These are phyloP conservation scores for Melanocharis versteri DNA, from an alignment of 2,113 vertebrate species.

Conservation along the genomic window DNA sequence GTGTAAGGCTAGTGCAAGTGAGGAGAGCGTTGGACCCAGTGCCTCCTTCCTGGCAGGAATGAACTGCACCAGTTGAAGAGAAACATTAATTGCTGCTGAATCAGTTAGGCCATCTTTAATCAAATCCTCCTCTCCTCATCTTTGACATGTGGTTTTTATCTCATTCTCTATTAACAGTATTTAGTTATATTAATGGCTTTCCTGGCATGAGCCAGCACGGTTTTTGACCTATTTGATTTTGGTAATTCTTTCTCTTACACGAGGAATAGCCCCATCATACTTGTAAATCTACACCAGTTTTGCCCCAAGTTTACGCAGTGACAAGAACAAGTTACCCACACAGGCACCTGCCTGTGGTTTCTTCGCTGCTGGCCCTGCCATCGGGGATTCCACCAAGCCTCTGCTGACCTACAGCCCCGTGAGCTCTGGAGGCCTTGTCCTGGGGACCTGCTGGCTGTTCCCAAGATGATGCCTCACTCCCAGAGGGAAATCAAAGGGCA, in stretches of 20 bases:
- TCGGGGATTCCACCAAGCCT: not conserved
- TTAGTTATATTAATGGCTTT: constrained; percentile 41
- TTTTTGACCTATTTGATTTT: constrained; percentile 9
- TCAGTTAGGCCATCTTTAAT: constrained; percentile 43
- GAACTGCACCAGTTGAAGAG: not conserved
- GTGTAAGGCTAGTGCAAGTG: not conserved
- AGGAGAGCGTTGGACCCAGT: not conserved
- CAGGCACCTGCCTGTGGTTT: not conserved
- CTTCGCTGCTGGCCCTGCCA: not conserved
- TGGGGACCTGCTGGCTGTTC: not conserved
- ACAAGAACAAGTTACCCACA: not conserved
- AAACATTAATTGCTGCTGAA: constrained; percentile 17
- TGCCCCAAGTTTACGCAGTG: not conserved
- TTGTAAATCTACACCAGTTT: not conserved
- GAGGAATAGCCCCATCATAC: not conserved
- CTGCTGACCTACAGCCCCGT: fast-evolving
- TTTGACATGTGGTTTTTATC: constrained; percentile 48
- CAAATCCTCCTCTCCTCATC: not conserved
- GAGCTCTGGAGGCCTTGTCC: not conserved
- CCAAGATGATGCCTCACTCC: fast-evolving
- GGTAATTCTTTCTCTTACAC: not conserved
- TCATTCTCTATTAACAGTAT: constrained; percentile 17
- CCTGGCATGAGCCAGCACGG: not conserved
- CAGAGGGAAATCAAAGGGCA: not conserved
- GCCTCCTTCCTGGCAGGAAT: constrained; percentile 6